Evolutionary conservation across 2,797 vertebrate genomes (phyloP).

Genomic region (Melanotaenia parkinsoni): DNA sequence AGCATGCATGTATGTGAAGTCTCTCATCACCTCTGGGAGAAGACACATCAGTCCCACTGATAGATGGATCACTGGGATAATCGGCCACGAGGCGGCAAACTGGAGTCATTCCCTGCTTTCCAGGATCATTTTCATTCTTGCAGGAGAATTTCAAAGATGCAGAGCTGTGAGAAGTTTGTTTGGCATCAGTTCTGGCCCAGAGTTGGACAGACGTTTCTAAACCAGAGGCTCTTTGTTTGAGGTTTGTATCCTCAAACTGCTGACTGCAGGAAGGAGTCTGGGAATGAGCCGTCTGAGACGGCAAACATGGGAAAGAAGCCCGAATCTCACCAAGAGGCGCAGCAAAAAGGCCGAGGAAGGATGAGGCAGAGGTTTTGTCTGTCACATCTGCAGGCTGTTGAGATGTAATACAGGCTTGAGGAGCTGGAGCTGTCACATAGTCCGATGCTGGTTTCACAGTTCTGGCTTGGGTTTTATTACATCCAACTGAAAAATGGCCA

Average conservation of each 20-base stretch:
- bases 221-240: background rate
- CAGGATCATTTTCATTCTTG: background rate
- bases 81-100: background rate
- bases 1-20: background rate
- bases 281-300: background rate
- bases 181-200: accelerated
- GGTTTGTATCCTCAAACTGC: background rate
- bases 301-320: background rate
- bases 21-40: constrained; percentile 38
- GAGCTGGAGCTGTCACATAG: background rate
- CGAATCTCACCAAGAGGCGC: constrained; percentile 30
- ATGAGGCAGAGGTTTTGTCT: background rate
- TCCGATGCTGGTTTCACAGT: background rate
- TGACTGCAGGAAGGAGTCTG: background rate
- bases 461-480: constrained; percentile 35
- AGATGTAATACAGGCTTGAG: constrained; percentile 4
- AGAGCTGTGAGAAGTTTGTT: background rate
- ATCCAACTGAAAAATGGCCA: background rate
- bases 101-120: background rate
- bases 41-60: background rate
- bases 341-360: constrained; percentile 60
- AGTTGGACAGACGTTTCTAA: background rate
- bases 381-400: background rate
- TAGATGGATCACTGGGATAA: background rate
- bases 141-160: background rate